Base-by-base conservation (phyloP, 2,888 invertebrate species). In the Chouioia cunea region DNA sequence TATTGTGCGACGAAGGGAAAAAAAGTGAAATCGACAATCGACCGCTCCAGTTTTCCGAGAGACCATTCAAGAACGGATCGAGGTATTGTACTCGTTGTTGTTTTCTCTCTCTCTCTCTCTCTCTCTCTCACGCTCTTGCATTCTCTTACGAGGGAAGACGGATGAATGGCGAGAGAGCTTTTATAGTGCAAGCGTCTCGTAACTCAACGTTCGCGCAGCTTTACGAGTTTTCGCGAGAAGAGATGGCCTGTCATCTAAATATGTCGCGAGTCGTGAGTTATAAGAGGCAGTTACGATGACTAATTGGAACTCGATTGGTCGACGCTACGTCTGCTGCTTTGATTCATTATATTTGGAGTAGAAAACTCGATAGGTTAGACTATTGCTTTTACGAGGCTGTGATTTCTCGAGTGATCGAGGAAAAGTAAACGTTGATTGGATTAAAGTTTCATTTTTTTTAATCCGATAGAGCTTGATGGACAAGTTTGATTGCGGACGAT, bases 161-260 rank as follows among this genome's bases (percentile, higher is more conserved):
- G 36, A 36, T 36, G 10, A 36, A 36, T 36, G 10, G 6, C 36
- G 36, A 10, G 36, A 36, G 64, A 57, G 65, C 70, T 62, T 71
- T 71, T 66, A 71, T 60, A 65, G 65, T 52, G 27, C 52, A 50
- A 46, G 59, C 48, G 50, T 56, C 70, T 57, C 70, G 53, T 70
- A 71, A 71, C 54, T 70, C 74, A 71, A 44, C 57, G 65, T 54
- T 69, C 65, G 60, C 58, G 56, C 23, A 27, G 70, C 66, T 77
- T 77, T 75, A 77, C 76, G 76, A 71, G 73, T 1, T 75, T 77
- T 76, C 71, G 69, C 74, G 75, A 77, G 77, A 77, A 78, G 75
- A 64, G 63, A 65, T 59, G 66, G 47, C 66, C 63, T 58, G 36
- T 68, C 71, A 18, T 58, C 71, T 68, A 71, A 71, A 68, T 71